Evolutionary conservation across 2,113 vertebrate species (phyloP), one percentile per base, ranked within the genome.

Genomic region (Trichomycterus rosablanca): DNA sequence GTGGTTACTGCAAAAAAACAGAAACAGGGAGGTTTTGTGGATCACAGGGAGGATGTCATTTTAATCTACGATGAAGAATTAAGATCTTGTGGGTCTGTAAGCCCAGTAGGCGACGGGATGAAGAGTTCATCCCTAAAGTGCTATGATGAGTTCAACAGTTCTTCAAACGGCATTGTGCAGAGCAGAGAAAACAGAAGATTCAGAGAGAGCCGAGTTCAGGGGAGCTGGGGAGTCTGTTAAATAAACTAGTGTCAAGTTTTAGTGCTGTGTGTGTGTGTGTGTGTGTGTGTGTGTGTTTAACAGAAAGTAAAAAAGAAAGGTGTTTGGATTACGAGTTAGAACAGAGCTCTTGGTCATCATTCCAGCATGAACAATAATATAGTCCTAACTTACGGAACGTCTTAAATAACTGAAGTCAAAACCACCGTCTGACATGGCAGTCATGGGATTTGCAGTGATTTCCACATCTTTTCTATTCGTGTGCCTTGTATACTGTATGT

Each of bases 171-270:
- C 57, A 37, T 24, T 2, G 6, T 24, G 30, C 22, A 20, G 18
- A 34, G 35, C 35, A 49, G 3, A 7, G n/a, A 39, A 28, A 46
- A 40, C 51, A 32, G 39, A 43, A 42, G 23, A 37, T 50, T 12
- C 30, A 26, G 23, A 43, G 26, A 18, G 51, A 45, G 59, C 30
- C 15, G 55, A 48, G 14, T 44, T 16, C 58, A 68, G 26, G 49
- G 54, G 32, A 54, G 39, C 50, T 54, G 52, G 58, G 34, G 67
- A 59, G 50, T 37, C 16, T 53, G 62, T 68, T 50, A 63, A 54
- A 70, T 54, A 66, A 68, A 79, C 66, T 30, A 39, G 43, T 50
- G 74, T 68, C 56, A 67, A 49, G 48, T 55, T 71, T 24, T 48
- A 20, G 32, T 46, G 64, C 34, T 37, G 34, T 12, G 11, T 37